Evolutionary conservation across 2,797 vertebrate species (phyloP), one percentile per base, ranked within the genome.

Genomic region (Pogonophryne albipinna): DNA sequence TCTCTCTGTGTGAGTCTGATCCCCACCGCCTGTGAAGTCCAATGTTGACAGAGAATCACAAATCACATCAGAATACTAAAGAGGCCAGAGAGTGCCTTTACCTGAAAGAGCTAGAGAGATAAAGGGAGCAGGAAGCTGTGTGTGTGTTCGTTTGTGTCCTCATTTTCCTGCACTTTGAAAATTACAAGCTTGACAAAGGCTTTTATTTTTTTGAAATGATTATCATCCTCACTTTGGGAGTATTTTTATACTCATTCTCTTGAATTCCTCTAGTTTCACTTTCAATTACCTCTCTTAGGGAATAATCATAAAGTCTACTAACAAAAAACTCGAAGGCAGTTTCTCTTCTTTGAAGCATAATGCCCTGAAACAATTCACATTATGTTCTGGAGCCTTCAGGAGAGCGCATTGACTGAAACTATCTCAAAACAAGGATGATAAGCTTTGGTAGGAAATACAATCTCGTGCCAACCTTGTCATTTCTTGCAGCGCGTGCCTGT

Each of bases 11-110:
- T 66, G 78, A 85, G 69, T 68, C 83, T 87, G 85, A 87, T 85
- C 87, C 79, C 82, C 78, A 75, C 78, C 68, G 70, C 80, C 82
- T 84, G 83, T 82, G 86, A 85, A 91, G 86, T 88, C 87, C 89
- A 89, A 93, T 84, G 90, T 90, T 91, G 89, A 92, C 86, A 82
- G 84, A 89, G 83, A 88, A 90, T 87, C 87, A 74, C 12, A 3
- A 68, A 89, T 74, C 84, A 76, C 73, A 82, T 90, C 82, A 80
- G 91, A 91, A 91, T 91, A 88, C 82, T 87, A 88, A 92, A 85
- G 67, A 91, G 85, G 73, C 71, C 69, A 55, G 72, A 56, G 77
- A 83, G 71, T n/a, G 69, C 27, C 72, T 87, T 78, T 76, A 81
- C 79, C 75, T 78, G 81, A 44, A 58, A 52, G 76, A 52, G 59